Base-by-base conservation (phyloP, 2,113 vertebrate genomes). In the Paraplagusia blochii region DNA sequence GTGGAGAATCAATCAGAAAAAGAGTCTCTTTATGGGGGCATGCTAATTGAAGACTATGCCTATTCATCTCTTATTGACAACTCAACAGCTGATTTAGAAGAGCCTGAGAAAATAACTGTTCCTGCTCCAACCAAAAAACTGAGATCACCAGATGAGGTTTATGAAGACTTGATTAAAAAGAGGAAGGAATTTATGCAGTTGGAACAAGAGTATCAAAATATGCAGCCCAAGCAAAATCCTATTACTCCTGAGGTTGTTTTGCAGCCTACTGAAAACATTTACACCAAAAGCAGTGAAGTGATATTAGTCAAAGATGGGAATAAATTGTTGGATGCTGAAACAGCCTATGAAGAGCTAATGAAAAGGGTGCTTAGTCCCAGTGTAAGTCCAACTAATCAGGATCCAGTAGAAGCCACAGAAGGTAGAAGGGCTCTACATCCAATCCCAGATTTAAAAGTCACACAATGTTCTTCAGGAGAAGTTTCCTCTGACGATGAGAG, bases 31-130 rank as follows among this genome's bases (percentile, higher is more conserved):
- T 98, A 98, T 64, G 94, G 95, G n/a, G 93, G 95, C 39, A 95
- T 97, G 93, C 69, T 99, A 50, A 98, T 98, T 86, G 95, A 99
- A 77, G 96, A 98, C 85, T 99, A 98, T 82, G 96, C 95, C 69
- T 96, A 96, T 69, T 90, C 95, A 55, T 95, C 95, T 42, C 88
- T 98, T 69, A 89, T 96, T 63, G 94, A 97, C 71, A 93, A 93
- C 70, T 85, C 88, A 10, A 92, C 92, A 16, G 17, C 47, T 72
- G 86, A 80, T 56, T 83, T 87, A 39, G 90, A 89, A 15, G 91
- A 93, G 10, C 43, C 63, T 40, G 88, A 88, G 64, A 90, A 84
- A 72, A 92, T 92, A 40, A 86, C 83, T 71, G 61, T 92, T 39
- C 92, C 92, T 43, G 77, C 74, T 89, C 87, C 88, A 84, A 83